These are phyloP conservation scores for Nothoprocta pentlandii DNA, from an alignment of 2,113 vertebrate species.

Conservation along the genomic window DNA sequence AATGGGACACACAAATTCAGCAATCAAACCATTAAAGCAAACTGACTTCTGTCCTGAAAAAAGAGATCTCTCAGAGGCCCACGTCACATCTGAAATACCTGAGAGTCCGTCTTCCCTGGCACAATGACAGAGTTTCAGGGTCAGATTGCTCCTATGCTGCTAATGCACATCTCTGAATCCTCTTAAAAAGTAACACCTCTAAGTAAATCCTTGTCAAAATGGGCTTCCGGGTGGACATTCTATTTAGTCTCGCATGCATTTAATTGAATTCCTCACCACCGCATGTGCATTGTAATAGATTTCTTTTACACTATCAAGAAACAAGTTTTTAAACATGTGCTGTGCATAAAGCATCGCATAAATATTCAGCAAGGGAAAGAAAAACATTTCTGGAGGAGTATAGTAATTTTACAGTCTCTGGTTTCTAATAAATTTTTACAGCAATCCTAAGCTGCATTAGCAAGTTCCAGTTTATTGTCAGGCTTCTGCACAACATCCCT, in stretches of 20 bases:
- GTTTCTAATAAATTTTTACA: slow-evolving; percentile 83
- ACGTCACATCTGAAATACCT: not conserved
- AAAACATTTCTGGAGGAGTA: slow-evolving; percentile 70
- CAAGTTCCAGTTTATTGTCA: slow-evolving; percentile 76
- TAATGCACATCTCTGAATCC: slow-evolving; percentile 14
- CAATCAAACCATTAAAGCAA: not conserved
- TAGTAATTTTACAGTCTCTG: slow-evolving; percentile 80
- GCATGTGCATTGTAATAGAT: slow-evolving; percentile 62
- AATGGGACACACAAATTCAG: not conserved
- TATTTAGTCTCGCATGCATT: slow-evolving; percentile 66
- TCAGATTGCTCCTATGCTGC: slow-evolving; percentile 29
- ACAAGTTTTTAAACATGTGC: slow-evolving; percentile 75
- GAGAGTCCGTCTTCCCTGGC: no score
- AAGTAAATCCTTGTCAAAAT: slow-evolving; percentile 55
- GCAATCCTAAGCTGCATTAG: slow-evolving; percentile 76
- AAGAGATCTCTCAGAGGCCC: not conserved
- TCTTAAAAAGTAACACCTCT: slow-evolving; percentile 41
- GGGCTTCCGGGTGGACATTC: slow-evolving; percentile 73
- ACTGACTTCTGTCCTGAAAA: not conserved
- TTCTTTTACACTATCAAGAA: slow-evolving; percentile 72
- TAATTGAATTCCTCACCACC: slow-evolving; percentile 67
- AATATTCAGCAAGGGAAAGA: slow-evolving; percentile 75
- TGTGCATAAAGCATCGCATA: slow-evolving; percentile 74
- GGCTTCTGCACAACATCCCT: slow-evolving; percentile 66
- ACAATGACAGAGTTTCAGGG: not conserved